Conservation (phyloP, 2,797 vertebrate genomes). For the Lacerta agilis region DNA sequence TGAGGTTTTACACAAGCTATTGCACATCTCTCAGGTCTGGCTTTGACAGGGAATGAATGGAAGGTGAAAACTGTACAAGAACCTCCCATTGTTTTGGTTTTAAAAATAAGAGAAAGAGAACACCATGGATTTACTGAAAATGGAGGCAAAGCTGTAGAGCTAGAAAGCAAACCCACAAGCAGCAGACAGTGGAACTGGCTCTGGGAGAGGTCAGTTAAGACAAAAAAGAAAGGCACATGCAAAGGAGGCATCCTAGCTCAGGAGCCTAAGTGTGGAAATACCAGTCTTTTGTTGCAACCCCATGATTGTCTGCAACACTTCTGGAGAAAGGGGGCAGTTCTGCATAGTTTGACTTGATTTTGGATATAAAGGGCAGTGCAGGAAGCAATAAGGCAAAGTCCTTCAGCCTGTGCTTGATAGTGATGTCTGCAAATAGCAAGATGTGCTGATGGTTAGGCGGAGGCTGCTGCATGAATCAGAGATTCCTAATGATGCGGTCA, state of each 20-base stretch:
- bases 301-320: background rate
- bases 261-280: background rate
- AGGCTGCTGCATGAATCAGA: background rate
- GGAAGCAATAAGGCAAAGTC: background rate
- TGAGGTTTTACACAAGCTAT: background rate
- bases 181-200: background rate
- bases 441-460: background rate
- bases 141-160: background rate
- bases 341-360: background rate
- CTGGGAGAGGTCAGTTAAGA: no score
- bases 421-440: background rate
- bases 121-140: background rate
- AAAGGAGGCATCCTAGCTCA: background rate
- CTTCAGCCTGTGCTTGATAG: background rate
- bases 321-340: background rate
- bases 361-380: background rate
- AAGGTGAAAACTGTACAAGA: background rate
- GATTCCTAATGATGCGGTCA: background rate
- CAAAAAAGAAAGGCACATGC: background rate
- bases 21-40: background rate
- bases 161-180: background rate
- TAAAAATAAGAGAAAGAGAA: background rate
- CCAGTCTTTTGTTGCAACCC: background rate
- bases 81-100: background rate
- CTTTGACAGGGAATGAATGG: background rate